These are phyloP conservation scores for Stictonetta naevosa DNA, from an alignment of 2,113 vertebrate species.

Conservation along the genomic window DNA sequence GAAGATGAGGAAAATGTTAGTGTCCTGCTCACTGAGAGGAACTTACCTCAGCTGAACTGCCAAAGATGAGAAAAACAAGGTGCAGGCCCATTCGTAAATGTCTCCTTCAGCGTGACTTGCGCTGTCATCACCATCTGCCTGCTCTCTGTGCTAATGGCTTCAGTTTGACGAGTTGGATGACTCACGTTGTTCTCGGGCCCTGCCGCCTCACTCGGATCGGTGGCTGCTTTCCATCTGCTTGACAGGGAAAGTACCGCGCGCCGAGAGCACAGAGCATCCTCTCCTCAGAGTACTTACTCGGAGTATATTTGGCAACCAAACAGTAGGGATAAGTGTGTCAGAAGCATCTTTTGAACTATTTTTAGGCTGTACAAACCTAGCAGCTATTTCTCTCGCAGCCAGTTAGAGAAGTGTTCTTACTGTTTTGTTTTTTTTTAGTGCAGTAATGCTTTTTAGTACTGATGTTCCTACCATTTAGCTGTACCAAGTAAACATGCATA, in stretches of 20 bases:
- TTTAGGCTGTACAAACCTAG: conserved; percentile 20
- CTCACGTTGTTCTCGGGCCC: neutral
- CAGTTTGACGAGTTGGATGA: neutral
- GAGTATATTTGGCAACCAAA: neutral
- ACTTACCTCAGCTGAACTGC: neutral
- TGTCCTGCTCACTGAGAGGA: neutral
- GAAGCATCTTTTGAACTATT: conserved; percentile 19
- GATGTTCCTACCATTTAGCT: neutral
- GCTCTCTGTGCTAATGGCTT: neutral
- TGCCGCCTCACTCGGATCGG: neutral
- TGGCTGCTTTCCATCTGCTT: conserved; percentile 8
- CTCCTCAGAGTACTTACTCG: neutral
- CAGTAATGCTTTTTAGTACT: neutral
- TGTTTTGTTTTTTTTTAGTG: neutral
- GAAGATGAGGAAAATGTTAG: neutral
- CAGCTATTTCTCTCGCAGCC: neutral
- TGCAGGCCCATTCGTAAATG: neutral
- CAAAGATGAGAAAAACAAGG: neutral
- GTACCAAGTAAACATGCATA: neutral
- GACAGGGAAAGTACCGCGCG: neutral
- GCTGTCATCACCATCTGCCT: conserved; percentile 28
- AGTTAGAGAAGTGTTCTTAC: neutral
- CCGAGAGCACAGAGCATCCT: conserved; percentile 1
- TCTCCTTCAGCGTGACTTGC: neutral
- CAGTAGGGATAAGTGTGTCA: neutral